Percentiles rank a stretch among this genome's conserved stretches.
Conservation (phyloP, 1,140 invertebrate species). For the Dreissena rostriformis region DNA sequence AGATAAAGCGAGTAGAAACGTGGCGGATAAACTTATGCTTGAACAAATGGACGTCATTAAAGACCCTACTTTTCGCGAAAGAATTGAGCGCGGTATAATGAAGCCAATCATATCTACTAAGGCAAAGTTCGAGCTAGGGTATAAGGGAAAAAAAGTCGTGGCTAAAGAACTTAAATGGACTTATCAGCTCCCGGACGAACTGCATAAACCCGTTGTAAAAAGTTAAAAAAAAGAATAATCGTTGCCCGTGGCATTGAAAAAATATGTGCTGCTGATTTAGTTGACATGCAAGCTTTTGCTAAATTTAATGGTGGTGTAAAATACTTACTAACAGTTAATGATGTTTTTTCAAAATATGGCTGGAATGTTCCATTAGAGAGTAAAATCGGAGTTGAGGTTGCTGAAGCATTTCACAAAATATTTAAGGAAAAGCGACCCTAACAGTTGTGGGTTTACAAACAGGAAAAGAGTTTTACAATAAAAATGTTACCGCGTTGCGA, state of each 20-base stretch:
- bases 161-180: not conserved
- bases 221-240: conserved; percentile 9
- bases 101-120: not conserved
- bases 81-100: not conserved
- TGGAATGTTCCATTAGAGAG: conserved; percentile 44
- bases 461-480: conserved; percentile 58
- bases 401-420: conserved; percentile 1
- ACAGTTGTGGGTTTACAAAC: conserved; percentile 54
- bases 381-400: conserved; percentile 24
- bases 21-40: not conserved
- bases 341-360: conserved; percentile 33
- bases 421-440: conserved; percentile 8
- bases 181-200: not conserved
- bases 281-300: conserved; percentile 44
- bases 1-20: not conserved
- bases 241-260: conserved; percentile 42
- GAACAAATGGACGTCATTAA: not conserved
- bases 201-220: conserved; percentile 18
- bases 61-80: conserved; percentile 14
- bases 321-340: conserved; percentile 30
- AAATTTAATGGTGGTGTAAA: conserved; percentile 23
- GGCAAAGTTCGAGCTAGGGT: not conserved
- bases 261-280: conserved; percentile 55
- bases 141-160: conserved; percentile 1
- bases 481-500: no score